These are phyloP conservation scores for Cryptoprocta ferox DNA, from an alignment of 2,797 vertebrate genomes.

Conservation along the genomic window DNA sequence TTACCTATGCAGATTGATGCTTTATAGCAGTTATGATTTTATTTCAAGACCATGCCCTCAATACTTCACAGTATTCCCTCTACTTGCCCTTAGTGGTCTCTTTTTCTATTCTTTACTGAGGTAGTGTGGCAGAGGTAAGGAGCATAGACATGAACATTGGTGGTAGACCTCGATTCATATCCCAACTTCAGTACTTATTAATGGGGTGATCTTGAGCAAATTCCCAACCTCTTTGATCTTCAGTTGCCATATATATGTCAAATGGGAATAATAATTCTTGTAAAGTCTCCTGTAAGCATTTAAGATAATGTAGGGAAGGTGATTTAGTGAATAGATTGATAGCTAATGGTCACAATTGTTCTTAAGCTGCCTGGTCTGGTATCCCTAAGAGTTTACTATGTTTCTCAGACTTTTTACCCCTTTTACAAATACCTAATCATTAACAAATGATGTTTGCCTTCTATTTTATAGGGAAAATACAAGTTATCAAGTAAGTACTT, in stretches of 20 bases:
- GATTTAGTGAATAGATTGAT: neutral
- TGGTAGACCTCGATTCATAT: neutral
- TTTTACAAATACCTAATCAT: neutral
- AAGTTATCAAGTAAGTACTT: neutral
- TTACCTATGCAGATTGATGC: neutral
- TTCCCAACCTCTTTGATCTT: neutral
- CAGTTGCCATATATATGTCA: neutral
- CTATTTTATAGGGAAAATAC: neutral
- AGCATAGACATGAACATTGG: neutral
- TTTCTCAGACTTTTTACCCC: neutral
- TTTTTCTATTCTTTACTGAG: neutral
- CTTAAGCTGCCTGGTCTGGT: neutral
- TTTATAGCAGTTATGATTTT: neutral
- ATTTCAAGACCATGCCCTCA: neutral
- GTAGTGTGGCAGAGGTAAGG: neutral
- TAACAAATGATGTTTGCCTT: neutral
- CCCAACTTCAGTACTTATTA: neutral
- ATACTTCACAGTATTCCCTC: neutral
- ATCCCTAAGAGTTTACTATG: neutral
- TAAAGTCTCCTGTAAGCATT: neutral
- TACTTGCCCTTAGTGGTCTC: too few species aligned
- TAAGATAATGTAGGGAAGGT: neutral
- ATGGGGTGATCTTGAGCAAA: neutral
- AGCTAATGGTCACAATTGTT: neutral
- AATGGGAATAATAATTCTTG: neutral